A percentile compares a stretch with the other conserved stretches of the same genome.
phyloP scores from a whole-genome alignment of 2,797 vertebrate genomes.

The Propithecus perrieri region DNA sequence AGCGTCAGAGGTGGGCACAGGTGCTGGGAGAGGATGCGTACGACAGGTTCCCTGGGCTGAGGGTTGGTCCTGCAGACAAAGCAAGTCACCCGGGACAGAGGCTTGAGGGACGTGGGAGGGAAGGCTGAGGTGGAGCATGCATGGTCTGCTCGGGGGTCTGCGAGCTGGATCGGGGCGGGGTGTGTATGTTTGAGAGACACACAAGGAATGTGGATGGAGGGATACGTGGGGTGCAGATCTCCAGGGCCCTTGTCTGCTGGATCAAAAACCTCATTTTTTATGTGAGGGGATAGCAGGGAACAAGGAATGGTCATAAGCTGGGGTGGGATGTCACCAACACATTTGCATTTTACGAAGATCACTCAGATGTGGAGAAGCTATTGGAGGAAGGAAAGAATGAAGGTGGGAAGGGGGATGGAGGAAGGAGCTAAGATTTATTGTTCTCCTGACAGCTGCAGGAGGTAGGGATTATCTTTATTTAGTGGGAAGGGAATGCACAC shows the following conservation, averaged over 20 bases:
- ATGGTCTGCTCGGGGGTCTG: no score
- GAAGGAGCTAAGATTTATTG: neutral
- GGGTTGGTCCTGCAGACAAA: neutral
- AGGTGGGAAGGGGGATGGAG: neutral
- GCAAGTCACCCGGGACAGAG: no score
- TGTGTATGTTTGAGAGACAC: neutral
- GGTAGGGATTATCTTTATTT: neutral
- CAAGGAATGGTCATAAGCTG: neutral
- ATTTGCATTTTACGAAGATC: neutral
- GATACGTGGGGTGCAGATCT: neutral
- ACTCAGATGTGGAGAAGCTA: neutral
- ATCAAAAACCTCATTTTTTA: neutral
- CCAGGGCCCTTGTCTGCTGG: neutral
- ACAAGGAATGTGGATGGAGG: neutral
- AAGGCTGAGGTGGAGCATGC: fast-evolving
- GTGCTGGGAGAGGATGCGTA: neutral
- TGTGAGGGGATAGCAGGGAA: neutral
- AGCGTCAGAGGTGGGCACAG: neutral
- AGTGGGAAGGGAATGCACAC: neutral
- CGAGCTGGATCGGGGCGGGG: fast-evolving
- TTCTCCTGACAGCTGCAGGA: neutral
- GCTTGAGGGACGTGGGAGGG: neutral
- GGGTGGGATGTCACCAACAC: neutral
- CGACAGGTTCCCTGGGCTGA: neutral
- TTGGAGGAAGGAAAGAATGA: neutral